These are phyloP conservation scores for Xestia c-nigrum DNA, from an alignment of 2,888 invertebrate genomes.

Conservation along the genomic window DNA sequence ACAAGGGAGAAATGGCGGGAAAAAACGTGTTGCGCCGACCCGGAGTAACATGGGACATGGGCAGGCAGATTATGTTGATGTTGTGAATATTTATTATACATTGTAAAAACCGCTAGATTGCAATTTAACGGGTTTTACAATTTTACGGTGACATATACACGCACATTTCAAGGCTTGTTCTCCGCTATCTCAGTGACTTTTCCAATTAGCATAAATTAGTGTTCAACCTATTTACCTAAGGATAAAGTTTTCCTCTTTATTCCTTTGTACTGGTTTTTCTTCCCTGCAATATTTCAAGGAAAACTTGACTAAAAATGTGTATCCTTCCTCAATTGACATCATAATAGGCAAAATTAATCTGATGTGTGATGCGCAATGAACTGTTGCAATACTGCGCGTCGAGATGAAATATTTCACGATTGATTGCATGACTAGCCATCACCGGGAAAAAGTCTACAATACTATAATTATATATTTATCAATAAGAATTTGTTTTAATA, in stretches of 20 bases:
- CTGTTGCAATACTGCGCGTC: not conserved
- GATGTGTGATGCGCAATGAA: not conserved
- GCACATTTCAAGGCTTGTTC: not conserved
- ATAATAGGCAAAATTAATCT: not conserved
- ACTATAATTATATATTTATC: too few species aligned
- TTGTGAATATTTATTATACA: too few species aligned
- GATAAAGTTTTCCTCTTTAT: constrained; percentile 1
- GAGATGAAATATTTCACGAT: not conserved
- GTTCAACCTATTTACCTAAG: not conserved
- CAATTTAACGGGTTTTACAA: too few species aligned
- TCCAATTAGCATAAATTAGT: not conserved
- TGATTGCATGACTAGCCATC: not conserved
- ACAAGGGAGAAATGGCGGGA: too few species aligned
- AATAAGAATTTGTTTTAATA: too few species aligned
- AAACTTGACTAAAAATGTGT: not conserved
- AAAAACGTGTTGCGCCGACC: too few species aligned
- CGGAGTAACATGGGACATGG: too few species aligned
- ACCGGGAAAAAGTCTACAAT: not conserved
- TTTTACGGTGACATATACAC: not conserved
- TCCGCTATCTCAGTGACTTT: constrained; percentile 1
- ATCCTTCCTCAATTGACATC: constrained; percentile 9
- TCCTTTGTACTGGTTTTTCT: not conserved
- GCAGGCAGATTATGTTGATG: too few species aligned
- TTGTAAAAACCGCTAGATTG: too few species aligned
- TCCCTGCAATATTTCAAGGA: constrained; percentile 26